A percentile compares a stretch with the other conserved stretches of the same genome.
phyloP scores from a whole-genome alignment of 92 coral and sea anemone genomes.

The Scolanthus callimorphus region DNA sequence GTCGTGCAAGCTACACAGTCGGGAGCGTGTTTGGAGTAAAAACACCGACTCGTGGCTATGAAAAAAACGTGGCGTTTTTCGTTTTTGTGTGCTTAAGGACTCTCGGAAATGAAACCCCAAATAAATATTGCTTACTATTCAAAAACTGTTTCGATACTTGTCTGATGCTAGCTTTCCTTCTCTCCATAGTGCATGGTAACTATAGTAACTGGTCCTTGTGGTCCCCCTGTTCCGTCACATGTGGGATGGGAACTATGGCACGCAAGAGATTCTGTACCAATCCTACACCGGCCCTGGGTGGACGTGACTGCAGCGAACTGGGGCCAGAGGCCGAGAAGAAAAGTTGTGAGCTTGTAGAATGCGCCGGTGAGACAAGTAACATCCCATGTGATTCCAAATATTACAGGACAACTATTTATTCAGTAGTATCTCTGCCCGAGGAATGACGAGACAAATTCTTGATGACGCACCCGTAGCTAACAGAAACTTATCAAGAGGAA shows the following conservation, averaged over 20 bases:
- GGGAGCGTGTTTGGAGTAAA: too few species aligned
- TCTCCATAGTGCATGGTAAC: constrained; percentile 67
- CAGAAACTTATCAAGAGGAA: too few species aligned
- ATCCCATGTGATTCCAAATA: constrained; percentile 91
- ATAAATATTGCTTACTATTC: not conserved
- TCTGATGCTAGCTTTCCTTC: not conserved
- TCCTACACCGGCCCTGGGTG: constrained; percentile 88
- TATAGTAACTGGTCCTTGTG: constrained; percentile 97
- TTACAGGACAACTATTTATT: too few species aligned
- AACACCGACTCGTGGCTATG: too few species aligned
- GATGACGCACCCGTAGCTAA: too few species aligned
- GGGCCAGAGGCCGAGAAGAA: constrained; percentile 92
- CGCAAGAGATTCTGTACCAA: constrained; percentile 86
- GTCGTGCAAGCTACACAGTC: too few species aligned
- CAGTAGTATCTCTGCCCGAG: too few species aligned
- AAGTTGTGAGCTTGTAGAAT: constrained; percentile 91
- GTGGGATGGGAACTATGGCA: constrained; percentile 90
- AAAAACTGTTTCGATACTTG: not conserved
- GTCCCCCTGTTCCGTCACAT: constrained; percentile 96
- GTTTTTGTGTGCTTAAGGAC: too few species aligned
- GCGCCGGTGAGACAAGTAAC: constrained; percentile 82
- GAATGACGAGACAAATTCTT: too few species aligned
- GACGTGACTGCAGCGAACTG: constrained; percentile 81
- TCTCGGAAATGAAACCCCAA: too few species aligned
- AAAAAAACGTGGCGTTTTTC: too few species aligned